These are phyloP conservation scores for Drosophila nr. fundita DNA, from an alignment of 2,888 invertebrate genomes.

Conservation along the genomic window DNA sequence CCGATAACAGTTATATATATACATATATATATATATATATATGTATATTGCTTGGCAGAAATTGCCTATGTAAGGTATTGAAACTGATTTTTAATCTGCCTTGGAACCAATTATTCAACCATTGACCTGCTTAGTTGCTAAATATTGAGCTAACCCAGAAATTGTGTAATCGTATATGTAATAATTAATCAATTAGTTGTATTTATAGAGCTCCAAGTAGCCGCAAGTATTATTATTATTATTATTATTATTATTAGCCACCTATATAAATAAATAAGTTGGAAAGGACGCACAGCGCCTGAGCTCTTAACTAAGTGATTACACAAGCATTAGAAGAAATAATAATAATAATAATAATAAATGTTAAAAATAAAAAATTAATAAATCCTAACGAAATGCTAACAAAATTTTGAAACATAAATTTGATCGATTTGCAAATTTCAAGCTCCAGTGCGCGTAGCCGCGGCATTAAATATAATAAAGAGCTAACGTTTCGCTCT, in stretches of 20 bases:
- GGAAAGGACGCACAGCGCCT: neutral
- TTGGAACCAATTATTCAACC: neutral
- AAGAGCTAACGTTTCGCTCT: neutral
- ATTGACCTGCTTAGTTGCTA: neutral
- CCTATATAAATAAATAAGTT: neutral
- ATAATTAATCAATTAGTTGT: neutral
- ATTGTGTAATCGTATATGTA: neutral
- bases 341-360: neutral
- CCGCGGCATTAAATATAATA: neutral
- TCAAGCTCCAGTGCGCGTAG: neutral
- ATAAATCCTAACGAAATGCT: no score
- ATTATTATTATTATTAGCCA: no score
- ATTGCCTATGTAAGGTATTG: neutral
- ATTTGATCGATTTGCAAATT: neutral
- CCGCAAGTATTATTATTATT: no score
- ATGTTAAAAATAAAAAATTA: neutral
- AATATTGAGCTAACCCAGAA: neutral
- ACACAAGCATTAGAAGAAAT: neutral
- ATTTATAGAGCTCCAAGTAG: neutral
- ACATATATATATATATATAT: neutral
- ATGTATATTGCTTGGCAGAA: neutral
- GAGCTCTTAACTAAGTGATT: neutral
- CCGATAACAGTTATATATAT: neutral
- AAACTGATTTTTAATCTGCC: neutral
- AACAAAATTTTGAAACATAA: neutral